Conservation (phyloP, 2,113 vertebrate genomes). For the Pipa parva region DNA sequence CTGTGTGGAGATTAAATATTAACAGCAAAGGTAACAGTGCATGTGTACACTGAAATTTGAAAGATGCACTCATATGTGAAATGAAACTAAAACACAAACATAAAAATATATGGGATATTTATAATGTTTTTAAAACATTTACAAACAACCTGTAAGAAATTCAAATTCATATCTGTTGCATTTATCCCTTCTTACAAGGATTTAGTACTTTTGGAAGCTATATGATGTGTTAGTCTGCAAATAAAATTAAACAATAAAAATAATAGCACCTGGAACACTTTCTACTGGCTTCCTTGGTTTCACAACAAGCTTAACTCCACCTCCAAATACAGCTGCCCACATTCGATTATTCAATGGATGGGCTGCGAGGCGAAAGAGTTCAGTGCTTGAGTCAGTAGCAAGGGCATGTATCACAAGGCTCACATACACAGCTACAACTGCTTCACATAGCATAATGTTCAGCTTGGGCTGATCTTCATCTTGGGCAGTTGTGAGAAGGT, state of each 20-base stretch:
- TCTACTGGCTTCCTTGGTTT: slow-evolving; percentile 84
- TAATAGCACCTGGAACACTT: slow-evolving; percentile 74
- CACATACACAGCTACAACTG: slow-evolving; percentile 89
- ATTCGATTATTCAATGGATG: slow-evolving; percentile 90
- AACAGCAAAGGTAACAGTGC: no score
- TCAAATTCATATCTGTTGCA: no score
- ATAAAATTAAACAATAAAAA: not conserved
- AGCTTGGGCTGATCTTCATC: slow-evolving; percentile 88
- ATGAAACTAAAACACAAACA: not conserved
- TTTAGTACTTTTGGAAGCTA: no score
- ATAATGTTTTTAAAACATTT: no score
- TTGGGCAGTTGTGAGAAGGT: slow-evolving; percentile 80
- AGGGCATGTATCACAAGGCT: slow-evolving; percentile 90
- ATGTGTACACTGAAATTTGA: no score
- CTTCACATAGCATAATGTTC: slow-evolving; percentile 88
- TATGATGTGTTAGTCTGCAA: no score
- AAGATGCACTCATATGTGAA: no score
- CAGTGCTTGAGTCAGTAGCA: slow-evolving; percentile 86
- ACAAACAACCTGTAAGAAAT: no score
- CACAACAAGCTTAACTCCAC: slow-evolving; percentile 86
- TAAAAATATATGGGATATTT: not conserved
- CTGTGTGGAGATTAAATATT: no score
- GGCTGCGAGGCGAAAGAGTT: slow-evolving; percentile 89
- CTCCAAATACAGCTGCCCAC: slow-evolving; percentile 96
- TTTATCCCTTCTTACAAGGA: no score